Evolutionary conservation across 2,797 vertebrate genomes (phyloP).

Genomic region (Smutsia temminckii): DNA sequence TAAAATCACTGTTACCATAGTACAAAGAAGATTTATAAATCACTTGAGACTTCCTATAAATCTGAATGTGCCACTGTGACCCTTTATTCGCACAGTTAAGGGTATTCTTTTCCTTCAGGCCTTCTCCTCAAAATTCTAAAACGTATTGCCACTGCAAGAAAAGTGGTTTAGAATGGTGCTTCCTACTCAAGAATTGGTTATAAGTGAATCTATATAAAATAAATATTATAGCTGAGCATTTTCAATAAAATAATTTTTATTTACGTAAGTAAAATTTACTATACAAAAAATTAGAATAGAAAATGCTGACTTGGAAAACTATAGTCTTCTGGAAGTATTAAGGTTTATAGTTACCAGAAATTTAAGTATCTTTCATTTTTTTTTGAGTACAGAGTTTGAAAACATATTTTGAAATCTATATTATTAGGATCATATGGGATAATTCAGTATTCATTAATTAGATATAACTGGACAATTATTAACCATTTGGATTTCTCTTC

Average conservation of each 20-base stretch:
- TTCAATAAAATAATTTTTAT: not conserved
- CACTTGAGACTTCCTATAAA: not conserved
- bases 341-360: constrained; percentile 1
- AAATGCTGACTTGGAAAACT: constrained; percentile 11
- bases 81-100: not conserved
- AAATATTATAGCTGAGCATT: not conserved
- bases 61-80: not conserved
- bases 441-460: not conserved
- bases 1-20: not conserved
- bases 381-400: not conserved
- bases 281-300: not conserved
- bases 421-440: not conserved
- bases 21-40: not conserved
- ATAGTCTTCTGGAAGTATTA: not conserved
- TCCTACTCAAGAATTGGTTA: not conserved
- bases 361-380: constrained; percentile 20
- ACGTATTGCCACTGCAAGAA: not conserved
- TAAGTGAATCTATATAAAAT: not conserved
- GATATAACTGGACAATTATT: not conserved
- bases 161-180: not conserved
- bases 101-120: not conserved
- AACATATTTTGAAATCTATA: constrained; percentile 3
- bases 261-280: not conserved
- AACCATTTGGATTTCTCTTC: not conserved
- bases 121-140: not conserved